A percentile compares a stretch with the other conserved stretches of the same genome.
Evolutionary conservation across 2,797 vertebrate genomes (phyloP).

Genomic region (Bradypodion pumilum): DNA sequence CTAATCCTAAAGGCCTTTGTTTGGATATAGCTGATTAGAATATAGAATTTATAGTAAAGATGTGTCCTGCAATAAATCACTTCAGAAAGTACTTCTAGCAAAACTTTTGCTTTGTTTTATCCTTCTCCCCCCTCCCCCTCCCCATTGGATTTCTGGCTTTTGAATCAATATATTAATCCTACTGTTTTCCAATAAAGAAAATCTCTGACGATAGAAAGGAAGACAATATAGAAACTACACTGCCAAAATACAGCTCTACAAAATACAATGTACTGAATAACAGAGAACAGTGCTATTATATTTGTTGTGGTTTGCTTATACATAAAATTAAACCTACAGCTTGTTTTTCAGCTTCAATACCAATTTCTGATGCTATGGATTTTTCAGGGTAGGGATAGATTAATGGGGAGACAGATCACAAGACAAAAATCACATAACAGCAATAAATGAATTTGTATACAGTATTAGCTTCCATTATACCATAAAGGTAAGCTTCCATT

Average conservation of each 20-base stretch:
- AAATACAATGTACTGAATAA: neutral
- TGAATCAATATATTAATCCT: slow-evolving; percentile 40
- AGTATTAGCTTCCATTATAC: slow-evolving; percentile 14
- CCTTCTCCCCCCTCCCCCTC: fast-evolving
- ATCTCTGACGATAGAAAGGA: slow-evolving; percentile 51
- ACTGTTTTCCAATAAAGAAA: slow-evolving; percentile 18
- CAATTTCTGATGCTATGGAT: slow-evolving; percentile 12
- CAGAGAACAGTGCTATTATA: slow-evolving; percentile 9
- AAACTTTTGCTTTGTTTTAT: neutral
- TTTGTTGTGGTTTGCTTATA: slow-evolving; percentile 19
- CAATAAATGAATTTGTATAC: slow-evolving; percentile 36
- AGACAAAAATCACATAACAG: slow-evolving; percentile 27
- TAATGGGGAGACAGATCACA: neutral
- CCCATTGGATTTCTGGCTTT: slow-evolving; percentile 40
- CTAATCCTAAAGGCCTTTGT: neutral
- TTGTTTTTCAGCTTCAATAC: slow-evolving; percentile 40
- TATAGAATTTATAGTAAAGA: slow-evolving; percentile 1
- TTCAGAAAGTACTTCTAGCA: neutral
- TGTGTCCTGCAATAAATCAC: neutral
- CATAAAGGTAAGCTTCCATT: slow-evolving; percentile 20
- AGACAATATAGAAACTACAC: slow-evolving; percentile 7
- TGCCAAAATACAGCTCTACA: slow-evolving; percentile 40
- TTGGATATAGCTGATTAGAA: neutral
- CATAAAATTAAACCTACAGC: slow-evolving; percentile 47
- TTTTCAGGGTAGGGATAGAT: slow-evolving; percentile 9